These are phyloP conservation scores for Entomobrya proxima DNA, from an alignment of 2,888 invertebrate species.

Conservation along the genomic window DNA sequence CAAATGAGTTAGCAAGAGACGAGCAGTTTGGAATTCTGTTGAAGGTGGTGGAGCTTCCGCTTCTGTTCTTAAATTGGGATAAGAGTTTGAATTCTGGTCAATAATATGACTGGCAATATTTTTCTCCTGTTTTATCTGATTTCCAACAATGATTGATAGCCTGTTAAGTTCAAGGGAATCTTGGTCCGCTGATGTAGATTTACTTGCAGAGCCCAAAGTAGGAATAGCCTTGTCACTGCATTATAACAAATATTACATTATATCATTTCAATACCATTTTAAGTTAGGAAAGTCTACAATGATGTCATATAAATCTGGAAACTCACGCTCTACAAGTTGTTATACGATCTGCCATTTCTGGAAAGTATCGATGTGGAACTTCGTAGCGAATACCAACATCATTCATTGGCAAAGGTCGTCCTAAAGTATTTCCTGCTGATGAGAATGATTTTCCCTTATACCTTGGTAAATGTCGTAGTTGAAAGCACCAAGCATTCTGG, in stretches of 20 bases:
- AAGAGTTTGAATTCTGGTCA: constrained; percentile 74
- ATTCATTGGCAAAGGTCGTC: constrained; percentile 87
- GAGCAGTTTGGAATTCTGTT: constrained; percentile 95
- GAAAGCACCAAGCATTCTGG: constrained; percentile 95
- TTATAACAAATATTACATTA: background rate
- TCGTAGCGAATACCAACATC: constrained; percentile 84
- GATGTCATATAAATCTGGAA: background rate
- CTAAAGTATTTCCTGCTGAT: constrained; percentile 80
- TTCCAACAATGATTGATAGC: constrained; percentile 85
- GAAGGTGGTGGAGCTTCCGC: constrained; percentile 88
- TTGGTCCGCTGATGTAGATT: constrained; percentile 72
- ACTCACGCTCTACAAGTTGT: constrained; percentile 88
- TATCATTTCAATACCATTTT: background rate
- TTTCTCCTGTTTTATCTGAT: constrained; percentile 78
- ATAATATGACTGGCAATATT: constrained; percentile 72
- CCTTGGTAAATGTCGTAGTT: constrained; percentile 90
- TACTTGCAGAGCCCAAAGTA: constrained; percentile 79
- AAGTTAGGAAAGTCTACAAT: background rate
- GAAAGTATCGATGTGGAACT: constrained; percentile 86
- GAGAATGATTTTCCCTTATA: constrained; percentile 81
- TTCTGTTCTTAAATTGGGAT: constrained; percentile 79
- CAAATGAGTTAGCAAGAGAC: constrained; percentile 96
- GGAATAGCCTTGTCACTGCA: constrained; percentile 93
- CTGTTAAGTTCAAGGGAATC: constrained; percentile 82
- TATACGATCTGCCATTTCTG: constrained; percentile 87